Conservation (phyloP, 1,140 invertebrate species). For the Magallana angulata region DNA sequence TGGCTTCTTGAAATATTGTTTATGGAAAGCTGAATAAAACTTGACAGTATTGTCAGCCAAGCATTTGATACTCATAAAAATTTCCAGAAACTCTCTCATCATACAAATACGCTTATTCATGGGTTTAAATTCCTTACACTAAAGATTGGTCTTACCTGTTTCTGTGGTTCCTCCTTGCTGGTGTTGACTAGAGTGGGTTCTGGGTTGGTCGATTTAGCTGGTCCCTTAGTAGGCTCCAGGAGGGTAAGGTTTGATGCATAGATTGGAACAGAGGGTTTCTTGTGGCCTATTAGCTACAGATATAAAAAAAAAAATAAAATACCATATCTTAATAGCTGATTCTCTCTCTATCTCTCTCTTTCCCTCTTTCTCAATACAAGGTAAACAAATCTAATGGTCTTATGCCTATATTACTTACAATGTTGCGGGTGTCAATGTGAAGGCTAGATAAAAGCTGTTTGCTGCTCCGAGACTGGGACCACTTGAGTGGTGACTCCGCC, state of each 20-base stretch:
- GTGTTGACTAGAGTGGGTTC: slow-evolving; percentile 61
- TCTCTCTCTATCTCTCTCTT: no score
- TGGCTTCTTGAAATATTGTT: no score
- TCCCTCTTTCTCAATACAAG: no score
- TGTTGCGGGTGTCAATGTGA: slow-evolving; percentile 74
- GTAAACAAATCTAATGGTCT: no score
- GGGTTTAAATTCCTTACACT: no score
- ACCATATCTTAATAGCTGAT: not conserved
- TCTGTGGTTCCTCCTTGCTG: slow-evolving; percentile 45
- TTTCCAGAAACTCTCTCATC: no score
- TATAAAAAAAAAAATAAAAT: not conserved
- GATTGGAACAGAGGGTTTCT: slow-evolving; percentile 73
- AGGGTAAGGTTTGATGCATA: slow-evolving; percentile 72
- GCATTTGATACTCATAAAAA: no score
- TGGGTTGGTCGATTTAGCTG: slow-evolving; percentile 27
- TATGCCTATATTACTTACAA: slow-evolving; percentile 64
- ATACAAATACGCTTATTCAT: no score
- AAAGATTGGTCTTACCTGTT: not conserved
- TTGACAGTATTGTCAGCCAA: no score
- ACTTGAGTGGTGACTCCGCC: slow-evolving; percentile 49
- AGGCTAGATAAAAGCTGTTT: slow-evolving; percentile 69
- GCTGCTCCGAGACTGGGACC: slow-evolving; percentile 68
- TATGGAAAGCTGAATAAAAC: no score
- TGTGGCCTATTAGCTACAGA: slow-evolving; percentile 72
- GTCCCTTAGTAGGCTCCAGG: slow-evolving; percentile 73